A percentile compares a stretch with the other conserved stretches of the same genome.
These are phyloP conservation scores for Whitmania pigra DNA, from an alignment of 1,140 invertebrate genomes.

Conservation along the genomic window DNA sequence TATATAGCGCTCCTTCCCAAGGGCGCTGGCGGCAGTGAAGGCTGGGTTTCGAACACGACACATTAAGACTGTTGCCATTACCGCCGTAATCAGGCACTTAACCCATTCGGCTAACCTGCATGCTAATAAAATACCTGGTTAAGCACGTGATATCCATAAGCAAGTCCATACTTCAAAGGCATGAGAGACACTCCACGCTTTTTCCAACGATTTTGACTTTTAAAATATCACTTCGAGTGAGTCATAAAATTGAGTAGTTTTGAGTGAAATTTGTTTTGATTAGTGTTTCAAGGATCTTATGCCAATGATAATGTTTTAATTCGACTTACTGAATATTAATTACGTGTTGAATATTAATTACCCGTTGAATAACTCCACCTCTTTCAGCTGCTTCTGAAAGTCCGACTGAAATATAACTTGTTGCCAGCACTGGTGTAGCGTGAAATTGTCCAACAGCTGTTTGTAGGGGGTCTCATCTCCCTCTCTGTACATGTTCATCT, in stretches of 20 bases:
- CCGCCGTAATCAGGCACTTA: no score
- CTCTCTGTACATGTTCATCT: conserved; percentile 68
- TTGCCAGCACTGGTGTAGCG: conserved; percentile 64
- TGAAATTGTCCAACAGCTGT: conserved; percentile 61
- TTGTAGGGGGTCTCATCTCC: conserved; percentile 66
- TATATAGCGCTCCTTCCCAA: no score
- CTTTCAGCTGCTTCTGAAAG: conserved; percentile 50
- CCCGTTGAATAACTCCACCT: conserved; percentile 61
- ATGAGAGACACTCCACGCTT: conserved; percentile 74
- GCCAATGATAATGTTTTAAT: no score
- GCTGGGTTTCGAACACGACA: no score
- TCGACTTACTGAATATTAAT: no score
- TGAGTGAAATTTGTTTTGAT: not conserved
- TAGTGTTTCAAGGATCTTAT: not conserved
- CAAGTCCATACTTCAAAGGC: conserved; percentile 81
- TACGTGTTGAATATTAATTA: conserved; percentile 29
- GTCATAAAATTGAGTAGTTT: not conserved
- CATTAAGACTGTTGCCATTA: no score
- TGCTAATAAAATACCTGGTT: no score
- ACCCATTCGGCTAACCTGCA: no score
- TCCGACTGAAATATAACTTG: conserved; percentile 61
- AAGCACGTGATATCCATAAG: conserved; percentile 63
- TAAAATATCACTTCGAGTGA: conserved; percentile 31
- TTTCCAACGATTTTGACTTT: conserved; percentile 62
- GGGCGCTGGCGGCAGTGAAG: no score